These are phyloP conservation scores for Caenorhabditis briggsae DNA, from an alignment of 1,140 invertebrate species.

Conservation along the genomic window DNA sequence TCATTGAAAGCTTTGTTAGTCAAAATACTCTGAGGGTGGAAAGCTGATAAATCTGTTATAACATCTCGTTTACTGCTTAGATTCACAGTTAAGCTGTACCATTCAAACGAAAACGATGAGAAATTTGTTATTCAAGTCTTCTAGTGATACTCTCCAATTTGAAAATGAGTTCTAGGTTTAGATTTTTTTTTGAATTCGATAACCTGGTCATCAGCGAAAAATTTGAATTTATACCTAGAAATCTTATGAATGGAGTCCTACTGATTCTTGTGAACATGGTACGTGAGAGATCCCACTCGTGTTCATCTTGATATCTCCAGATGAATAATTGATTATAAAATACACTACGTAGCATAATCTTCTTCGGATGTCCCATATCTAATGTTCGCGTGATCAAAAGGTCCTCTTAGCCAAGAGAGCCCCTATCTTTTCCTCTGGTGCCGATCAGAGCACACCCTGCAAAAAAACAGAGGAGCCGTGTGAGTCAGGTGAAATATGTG, in stretches of 20 bases:
- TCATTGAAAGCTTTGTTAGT: too few relatives aligned
- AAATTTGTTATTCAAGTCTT: too few relatives aligned
- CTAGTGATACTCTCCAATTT: too few relatives aligned
- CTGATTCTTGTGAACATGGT: not conserved
- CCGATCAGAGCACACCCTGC: slow-evolving; percentile 17
- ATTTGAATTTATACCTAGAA: too few relatives aligned
- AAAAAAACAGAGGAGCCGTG: not conserved
- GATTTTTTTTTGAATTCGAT: too few relatives aligned
- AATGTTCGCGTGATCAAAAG: slow-evolving; percentile 40
- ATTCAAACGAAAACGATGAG: too few relatives aligned
- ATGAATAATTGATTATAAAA: slow-evolving; percentile 40
- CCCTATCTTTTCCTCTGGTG: not conserved
- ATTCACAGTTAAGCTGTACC: too few relatives aligned
- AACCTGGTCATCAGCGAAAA: too few relatives aligned
- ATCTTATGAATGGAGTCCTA: not conserved
- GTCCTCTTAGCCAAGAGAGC: not conserved
- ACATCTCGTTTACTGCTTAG: too few relatives aligned
- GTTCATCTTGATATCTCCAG: not conserved
- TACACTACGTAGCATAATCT: slow-evolving; percentile 23
- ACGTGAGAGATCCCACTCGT: slow-evolving; percentile 9
- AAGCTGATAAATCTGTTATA: too few relatives aligned
- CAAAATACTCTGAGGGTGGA: too few relatives aligned
- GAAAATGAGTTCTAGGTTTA: too few relatives aligned
- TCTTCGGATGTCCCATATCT: slow-evolving; percentile 6
- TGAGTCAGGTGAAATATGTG: slow-evolving; percentile 11